A percentile compares a stretch with the other conserved stretches of the same genome.
Conservation (phyloP, 1,140 invertebrate genomes). For the Periplaneta americana region DNA sequence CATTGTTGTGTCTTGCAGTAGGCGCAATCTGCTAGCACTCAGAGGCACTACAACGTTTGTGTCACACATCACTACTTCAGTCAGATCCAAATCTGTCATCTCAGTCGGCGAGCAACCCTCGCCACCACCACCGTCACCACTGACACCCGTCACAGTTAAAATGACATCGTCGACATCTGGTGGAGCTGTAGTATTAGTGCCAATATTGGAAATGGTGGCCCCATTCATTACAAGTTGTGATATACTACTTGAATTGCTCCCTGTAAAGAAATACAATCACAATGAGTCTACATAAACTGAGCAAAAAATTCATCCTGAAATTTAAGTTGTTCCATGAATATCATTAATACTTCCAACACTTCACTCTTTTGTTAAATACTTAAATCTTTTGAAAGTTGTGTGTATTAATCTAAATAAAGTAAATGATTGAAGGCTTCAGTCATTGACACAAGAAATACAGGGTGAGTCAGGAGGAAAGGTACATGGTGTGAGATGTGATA, state of each 20-base stretch:
- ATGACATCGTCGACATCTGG: conserved; percentile 40
- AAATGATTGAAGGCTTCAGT: no score
- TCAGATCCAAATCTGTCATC: conserved; percentile 2
- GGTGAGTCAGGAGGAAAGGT: no score
- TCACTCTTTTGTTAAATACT: background rate
- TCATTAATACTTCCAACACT: background rate
- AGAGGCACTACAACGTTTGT: conserved; percentile 27
- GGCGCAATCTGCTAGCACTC: conserved; percentile 55
- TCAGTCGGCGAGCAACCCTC: background rate
- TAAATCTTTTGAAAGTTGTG: no score
- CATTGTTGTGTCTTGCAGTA: conserved; percentile 79
- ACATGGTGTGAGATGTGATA: no score
- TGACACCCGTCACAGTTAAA: background rate
- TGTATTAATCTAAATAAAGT: no score
- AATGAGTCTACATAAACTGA: background rate
- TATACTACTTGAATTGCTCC: conserved; percentile 57
- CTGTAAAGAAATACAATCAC: conserved; percentile 37
- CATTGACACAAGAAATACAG: no score
- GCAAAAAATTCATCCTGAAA: no score
- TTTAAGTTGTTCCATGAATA: background rate
- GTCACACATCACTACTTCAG: conserved; percentile 5
- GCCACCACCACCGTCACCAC: background rate
- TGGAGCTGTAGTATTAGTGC: conserved; percentile 43
- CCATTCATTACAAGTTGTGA: conserved; percentile 56
- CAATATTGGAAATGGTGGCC: conserved; percentile 52